Evolutionary conservation across 2,888 invertebrate genomes (phyloP).

Genomic region (Magallana nippona): DNA sequence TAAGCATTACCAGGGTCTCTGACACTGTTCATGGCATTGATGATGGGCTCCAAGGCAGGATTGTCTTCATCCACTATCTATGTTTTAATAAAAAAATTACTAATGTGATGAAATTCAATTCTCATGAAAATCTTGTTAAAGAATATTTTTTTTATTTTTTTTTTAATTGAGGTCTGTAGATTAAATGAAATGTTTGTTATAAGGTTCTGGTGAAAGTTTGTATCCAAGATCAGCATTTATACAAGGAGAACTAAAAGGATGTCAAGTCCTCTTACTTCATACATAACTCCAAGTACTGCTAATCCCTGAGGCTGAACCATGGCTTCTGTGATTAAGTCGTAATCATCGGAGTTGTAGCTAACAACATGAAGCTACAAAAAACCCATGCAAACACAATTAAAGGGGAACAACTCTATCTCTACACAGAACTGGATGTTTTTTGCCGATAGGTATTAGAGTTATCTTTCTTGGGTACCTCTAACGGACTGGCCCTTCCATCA

Average conservation of each 20-base stretch:
- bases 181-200: too few relatives aligned
- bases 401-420: constrained; percentile 5
- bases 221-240: too few relatives aligned
- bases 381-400: not conserved
- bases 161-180: too few relatives aligned
- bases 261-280: constrained; percentile 80
- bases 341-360: constrained; percentile 84
- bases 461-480: constrained; percentile 70
- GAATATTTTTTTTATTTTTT: too few relatives aligned
- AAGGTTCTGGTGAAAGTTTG: too few relatives aligned
- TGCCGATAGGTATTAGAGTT: not conserved
- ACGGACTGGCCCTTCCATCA: constrained; percentile 84
- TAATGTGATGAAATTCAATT: not conserved
- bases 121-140: too few relatives aligned
- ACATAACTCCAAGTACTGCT: constrained; percentile 85
- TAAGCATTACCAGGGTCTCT: constrained; percentile 66
- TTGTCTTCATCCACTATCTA: constrained; percentile 71
- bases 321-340: constrained; percentile 82
- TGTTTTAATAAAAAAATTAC: constrained; percentile 7
- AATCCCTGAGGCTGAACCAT: constrained; percentile 83
- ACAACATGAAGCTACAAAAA: constrained; percentile 86
- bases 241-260: too few relatives aligned
- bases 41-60: constrained; percentile 65
- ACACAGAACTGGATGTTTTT: not conserved
- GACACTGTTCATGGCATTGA: constrained; percentile 65